A percentile compares a stretch with the other conserved stretches of the same genome.
These are phyloP conservation scores for Drosophila borealis DNA, from an alignment of 2,888 invertebrate genomes.

Conservation along the genomic window DNA sequence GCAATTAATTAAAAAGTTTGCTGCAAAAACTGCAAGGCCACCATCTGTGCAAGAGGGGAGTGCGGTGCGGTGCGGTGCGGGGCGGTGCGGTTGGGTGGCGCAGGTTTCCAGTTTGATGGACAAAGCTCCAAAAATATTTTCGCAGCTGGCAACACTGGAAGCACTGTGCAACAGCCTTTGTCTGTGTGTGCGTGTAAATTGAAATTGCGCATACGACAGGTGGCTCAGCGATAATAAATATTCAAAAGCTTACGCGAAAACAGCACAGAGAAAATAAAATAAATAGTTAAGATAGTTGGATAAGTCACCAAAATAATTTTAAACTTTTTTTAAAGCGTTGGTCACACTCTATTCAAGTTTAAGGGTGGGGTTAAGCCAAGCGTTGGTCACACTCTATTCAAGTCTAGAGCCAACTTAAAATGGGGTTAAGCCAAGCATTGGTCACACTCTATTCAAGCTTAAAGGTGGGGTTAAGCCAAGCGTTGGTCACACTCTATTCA, in stretches of 20 bases:
- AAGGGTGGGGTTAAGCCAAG: too few relatives aligned
- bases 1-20: slow-evolving; percentile 77
- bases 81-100: not conserved
- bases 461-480: too few relatives aligned
- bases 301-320: too few relatives aligned
- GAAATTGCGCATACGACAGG: slow-evolving; percentile 44
- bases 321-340: too few relatives aligned
- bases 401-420: too few relatives aligned
- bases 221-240: slow-evolving; percentile 19
- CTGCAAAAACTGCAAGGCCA: slow-evolving; percentile 41
- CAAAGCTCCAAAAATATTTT: slow-evolving; percentile 54
- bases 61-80: too few relatives aligned
- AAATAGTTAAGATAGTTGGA: not conserved
- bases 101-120: slow-evolving; percentile 12
- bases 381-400: too few relatives aligned
- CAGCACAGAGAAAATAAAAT: not conserved
- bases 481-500: too few relatives aligned
- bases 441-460: too few relatives aligned
- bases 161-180: slow-evolving; percentile 1
- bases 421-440: too few relatives aligned
- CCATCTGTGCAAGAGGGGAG: not conserved
- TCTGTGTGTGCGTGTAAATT: slow-evolving; percentile 39
- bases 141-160: slow-evolving; percentile 21
- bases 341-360: too few relatives aligned
- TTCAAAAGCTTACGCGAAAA: not conserved